These are phyloP conservation scores for Echiichthys vipera DNA, from an alignment of 2,797 vertebrate genomes.

Conservation along the genomic window DNA sequence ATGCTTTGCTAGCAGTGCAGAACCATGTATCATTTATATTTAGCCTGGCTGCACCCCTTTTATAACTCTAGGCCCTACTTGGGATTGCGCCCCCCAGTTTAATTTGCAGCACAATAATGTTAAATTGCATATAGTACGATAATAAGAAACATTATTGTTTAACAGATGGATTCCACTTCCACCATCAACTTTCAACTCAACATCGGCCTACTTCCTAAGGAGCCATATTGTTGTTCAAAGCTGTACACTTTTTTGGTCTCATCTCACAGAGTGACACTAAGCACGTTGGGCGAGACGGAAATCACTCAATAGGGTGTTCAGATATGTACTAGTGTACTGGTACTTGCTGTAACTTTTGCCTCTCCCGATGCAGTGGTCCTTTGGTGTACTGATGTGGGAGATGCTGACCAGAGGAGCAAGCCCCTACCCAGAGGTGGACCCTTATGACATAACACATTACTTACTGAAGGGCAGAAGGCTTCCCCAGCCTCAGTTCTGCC, in stretches of 20 bases:
- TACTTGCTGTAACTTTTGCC: not conserved
- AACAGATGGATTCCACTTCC: not conserved
- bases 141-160: not conserved
- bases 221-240: not conserved
- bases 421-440: constrained; percentile 93
- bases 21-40: too few relatives aligned
- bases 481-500: constrained; percentile 94
- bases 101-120: not conserved
- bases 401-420: constrained; percentile 95
- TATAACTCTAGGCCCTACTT: too few relatives aligned
- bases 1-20: too few relatives aligned
- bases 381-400: constrained; percentile 97
- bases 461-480: constrained; percentile 91
- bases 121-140: not conserved
- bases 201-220: not conserved
- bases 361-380: constrained; percentile 91
- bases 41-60: too few relatives aligned
- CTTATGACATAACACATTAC: constrained; percentile 93
- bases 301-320: not conserved
- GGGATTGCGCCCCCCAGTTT: too few relatives aligned
- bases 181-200: not conserved
- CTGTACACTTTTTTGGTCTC: not conserved
- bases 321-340: not conserved
- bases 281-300: not conserved
- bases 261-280: not conserved